phyloP scores from a whole-genome alignment of 2,113 vertebrate species.

The Columba livia region DNA sequence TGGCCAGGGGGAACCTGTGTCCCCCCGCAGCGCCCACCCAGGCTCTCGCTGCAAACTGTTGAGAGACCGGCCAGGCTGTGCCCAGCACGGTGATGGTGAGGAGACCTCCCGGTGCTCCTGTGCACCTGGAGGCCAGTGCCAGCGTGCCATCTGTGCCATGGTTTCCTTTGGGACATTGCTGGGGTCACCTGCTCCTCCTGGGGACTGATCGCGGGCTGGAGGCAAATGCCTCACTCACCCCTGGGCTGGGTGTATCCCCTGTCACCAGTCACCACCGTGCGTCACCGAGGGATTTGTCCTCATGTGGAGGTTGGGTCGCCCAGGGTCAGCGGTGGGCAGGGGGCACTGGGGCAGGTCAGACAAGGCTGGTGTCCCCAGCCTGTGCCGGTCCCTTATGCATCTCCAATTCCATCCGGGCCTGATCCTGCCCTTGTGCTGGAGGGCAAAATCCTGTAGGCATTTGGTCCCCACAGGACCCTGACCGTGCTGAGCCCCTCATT shows the following conservation, averaged over 20 bases:
- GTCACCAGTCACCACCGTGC: neutral
- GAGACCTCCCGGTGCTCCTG: neutral
- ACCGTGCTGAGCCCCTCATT: neutral
- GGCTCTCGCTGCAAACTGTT: neutral
- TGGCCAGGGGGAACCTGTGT: fast-evolving
- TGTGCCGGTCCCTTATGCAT: fast-evolving
- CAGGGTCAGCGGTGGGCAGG: neutral
- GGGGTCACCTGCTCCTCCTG: neutral
- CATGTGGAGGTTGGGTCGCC: neutral
- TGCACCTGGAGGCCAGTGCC: neutral
- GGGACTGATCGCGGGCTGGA: neutral
- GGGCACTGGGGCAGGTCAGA: neutral
- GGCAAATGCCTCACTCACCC: neutral
- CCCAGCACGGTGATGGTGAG: neutral
- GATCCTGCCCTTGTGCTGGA: neutral
- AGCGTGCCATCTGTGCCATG: fast-evolving
- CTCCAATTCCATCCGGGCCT: neutral
- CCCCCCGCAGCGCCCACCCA: fast-evolving
- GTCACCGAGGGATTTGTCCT: neutral
- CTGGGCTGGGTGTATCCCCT: neutral
- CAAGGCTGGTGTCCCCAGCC: neutral
- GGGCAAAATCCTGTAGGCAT: neutral
- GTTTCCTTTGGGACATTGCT: neutral
- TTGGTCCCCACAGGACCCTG: neutral
- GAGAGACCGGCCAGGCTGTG: neutral